phyloP scores from a whole-genome alignment of 2,113 vertebrate species.

The Oenanthe oenanthe region DNA sequence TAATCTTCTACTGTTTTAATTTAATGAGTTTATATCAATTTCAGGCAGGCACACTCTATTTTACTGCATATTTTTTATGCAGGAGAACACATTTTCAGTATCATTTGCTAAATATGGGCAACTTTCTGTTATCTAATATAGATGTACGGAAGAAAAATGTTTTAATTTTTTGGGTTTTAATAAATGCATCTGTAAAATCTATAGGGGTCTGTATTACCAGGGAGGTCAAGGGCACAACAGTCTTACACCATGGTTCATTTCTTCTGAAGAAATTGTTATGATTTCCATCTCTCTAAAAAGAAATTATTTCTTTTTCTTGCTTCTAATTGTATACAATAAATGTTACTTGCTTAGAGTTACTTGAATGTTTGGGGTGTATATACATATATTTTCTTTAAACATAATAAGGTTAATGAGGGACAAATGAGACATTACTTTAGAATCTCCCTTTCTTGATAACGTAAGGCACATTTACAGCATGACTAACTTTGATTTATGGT shows the following conservation, averaged over 20 bases:
- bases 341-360: neutral
- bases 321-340: neutral
- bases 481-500: accelerated
- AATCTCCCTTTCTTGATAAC: neutral
- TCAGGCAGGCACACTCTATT: neutral
- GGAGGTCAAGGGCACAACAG: neutral
- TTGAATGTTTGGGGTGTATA: neutral
- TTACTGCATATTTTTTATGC: neutral
- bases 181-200: neutral
- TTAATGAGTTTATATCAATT: neutral
- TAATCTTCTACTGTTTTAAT: neutral
- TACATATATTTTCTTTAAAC: neutral
- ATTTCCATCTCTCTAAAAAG: neutral
- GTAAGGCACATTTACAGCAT: neutral
- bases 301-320: neutral
- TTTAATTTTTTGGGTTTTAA: neutral
- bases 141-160: neutral
- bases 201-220: neutral
- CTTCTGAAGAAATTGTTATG: neutral
- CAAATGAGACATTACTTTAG: neutral
- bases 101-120: neutral
- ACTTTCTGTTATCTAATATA: neutral
- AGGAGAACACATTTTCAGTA: neutral
- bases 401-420: neutral
- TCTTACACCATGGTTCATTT: neutral